These are phyloP conservation scores for Atlantisia rogersi DNA, from an alignment of 2,113 vertebrate genomes.

Conservation along the genomic window DNA sequence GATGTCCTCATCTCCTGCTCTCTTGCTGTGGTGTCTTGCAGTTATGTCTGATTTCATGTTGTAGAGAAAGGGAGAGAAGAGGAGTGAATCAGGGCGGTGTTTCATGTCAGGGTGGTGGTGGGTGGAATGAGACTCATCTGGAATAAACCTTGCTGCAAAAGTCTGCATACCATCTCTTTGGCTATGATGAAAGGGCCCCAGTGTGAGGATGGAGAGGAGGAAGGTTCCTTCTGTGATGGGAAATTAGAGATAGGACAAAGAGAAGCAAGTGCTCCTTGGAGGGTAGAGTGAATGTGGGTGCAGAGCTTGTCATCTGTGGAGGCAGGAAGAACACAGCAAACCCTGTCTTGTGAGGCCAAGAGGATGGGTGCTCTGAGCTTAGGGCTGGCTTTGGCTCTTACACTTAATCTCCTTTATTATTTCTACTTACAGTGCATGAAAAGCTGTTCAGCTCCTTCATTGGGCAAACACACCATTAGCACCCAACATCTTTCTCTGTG, in stretches of 20 bases:
- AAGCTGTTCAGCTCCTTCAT: neutral
- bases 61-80: neutral
- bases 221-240: neutral
- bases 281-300: neutral
- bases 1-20: neutral
- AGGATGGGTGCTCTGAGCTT: neutral
- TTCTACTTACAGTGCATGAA: neutral
- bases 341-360: neutral
- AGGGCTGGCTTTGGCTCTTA: neutral
- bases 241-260: neutral
- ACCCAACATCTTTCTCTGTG: neutral
- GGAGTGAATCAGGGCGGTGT: neutral
- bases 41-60: neutral
- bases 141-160: neutral
- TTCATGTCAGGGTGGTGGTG: accelerated
- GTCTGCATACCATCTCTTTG: accelerated
- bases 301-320: neutral
- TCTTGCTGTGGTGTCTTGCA: neutral
- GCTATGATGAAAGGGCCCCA: neutral
- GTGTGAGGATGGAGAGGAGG: neutral
- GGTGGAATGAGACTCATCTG: neutral
- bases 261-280: neutral
- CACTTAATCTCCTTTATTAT: neutral
- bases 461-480: neutral
- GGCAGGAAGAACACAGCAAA: neutral